phyloP scores from a whole-genome alignment of 2,888 invertebrate species.

The Epirrhoe alternata region DNA sequence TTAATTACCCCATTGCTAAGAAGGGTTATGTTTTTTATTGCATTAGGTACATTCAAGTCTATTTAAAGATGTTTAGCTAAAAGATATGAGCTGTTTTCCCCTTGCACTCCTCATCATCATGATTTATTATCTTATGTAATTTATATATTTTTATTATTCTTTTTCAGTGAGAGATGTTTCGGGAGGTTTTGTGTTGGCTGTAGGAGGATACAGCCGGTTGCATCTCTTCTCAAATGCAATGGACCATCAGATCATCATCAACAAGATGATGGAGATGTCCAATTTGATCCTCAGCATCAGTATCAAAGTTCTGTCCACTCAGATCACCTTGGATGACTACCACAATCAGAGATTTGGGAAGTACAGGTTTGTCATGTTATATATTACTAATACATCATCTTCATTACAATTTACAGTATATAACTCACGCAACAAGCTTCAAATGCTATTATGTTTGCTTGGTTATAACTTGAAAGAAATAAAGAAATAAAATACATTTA shows the following conservation, averaged over 20 bases:
- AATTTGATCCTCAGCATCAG: constrained; percentile 91
- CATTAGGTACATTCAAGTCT: not conserved
- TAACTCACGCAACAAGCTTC: too few relatives aligned
- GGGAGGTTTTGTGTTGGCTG: constrained; percentile 96
- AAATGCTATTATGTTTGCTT: too few relatives aligned
- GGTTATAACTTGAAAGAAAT: too few relatives aligned
- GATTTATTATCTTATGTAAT: not conserved
- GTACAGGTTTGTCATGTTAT: constrained; percentile 87
- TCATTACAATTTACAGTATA: too few relatives aligned
- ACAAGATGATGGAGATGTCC: constrained; percentile 93
- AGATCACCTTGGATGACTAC: constrained; percentile 93
- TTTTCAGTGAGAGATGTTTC: constrained; percentile 92
- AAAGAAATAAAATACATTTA: too few relatives aligned
- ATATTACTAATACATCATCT: not conserved
- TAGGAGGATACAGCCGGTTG: constrained; percentile 95
- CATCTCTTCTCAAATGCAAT: constrained; percentile 94
- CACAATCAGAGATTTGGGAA: constrained; percentile 95
- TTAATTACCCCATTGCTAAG: too few relatives aligned
- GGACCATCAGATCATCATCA: constrained; percentile 94
- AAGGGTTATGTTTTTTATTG: too few relatives aligned
- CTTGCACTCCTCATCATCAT: not conserved
- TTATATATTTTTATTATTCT: not conserved
- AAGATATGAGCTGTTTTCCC: not conserved
- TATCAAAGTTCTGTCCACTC: constrained; percentile 90
- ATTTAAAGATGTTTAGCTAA: not conserved